Conservation (phyloP, 2,888 invertebrate species). For the Eledona agricola region DNA sequence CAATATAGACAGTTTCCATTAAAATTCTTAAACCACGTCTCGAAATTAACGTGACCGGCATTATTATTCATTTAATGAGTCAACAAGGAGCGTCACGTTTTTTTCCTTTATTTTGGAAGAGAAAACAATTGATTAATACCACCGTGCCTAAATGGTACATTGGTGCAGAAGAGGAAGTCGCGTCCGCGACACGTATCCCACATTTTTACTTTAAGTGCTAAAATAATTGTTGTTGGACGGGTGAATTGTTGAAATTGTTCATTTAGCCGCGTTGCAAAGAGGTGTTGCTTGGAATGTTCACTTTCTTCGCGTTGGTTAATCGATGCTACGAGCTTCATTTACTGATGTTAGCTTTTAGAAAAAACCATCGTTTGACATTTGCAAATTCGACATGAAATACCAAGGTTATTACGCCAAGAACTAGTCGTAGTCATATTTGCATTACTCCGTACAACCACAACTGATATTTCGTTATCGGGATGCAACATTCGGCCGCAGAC, state of each 20-base stretch:
- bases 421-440: constrained; percentile 6
- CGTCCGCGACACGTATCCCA: background rate
- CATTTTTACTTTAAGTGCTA: no score
- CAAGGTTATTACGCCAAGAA: constrained; percentile 21
- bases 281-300: constrained; percentile 10
- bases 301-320: constrained; percentile 9
- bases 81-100: constrained; percentile 6
- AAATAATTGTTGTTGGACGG: no score
- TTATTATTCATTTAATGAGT: constrained; percentile 16
- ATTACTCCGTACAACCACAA: constrained; percentile 11
- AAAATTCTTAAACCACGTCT: constrained; percentile 13
- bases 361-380: constrained; percentile 22
- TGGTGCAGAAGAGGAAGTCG: constrained; percentile 7
- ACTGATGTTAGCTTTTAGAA: constrained; percentile 4
- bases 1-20: constrained; percentile 6
- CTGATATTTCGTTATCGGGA: no score
- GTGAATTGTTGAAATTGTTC: no score
- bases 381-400: constrained; percentile 26
- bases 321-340: constrained; percentile 11
- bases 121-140: constrained; percentile 13
- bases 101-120: constrained; percentile 15
- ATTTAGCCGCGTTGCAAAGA: background rate
- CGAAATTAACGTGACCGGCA: constrained; percentile 16
- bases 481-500: no score
- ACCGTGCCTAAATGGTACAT: no score